phyloP scores from a whole-genome alignment of 2,797 vertebrate species.

The Cichlasoma orientale region DNA sequence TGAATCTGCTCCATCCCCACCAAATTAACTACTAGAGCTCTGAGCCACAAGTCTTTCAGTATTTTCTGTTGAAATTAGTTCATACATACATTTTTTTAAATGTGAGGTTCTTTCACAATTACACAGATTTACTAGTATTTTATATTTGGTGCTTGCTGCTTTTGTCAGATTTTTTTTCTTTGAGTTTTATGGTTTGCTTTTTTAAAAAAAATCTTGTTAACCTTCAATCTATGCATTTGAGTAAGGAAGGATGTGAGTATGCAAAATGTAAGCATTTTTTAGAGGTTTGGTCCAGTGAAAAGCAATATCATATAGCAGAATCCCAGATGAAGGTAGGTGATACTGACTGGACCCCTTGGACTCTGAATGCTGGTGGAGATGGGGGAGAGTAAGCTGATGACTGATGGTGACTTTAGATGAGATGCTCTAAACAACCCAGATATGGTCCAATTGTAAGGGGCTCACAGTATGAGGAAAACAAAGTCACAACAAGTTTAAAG shows the following conservation, averaged over 20 bases:
- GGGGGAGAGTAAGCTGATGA: not conserved
- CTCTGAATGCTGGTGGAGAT: not conserved
- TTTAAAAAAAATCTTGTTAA: not conserved
- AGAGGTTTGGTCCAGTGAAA: not conserved
- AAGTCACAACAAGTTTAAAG: too few relatives aligned
- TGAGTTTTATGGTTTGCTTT: not conserved
- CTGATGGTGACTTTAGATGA: too few relatives aligned
- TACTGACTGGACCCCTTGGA: not conserved
- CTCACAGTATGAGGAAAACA: too few relatives aligned
- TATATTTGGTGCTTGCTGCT: not conserved
- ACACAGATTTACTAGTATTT: not conserved
- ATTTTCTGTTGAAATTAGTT: not conserved
- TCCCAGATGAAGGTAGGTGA: not conserved
- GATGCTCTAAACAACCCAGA: too few relatives aligned
- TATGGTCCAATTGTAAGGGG: too few relatives aligned
- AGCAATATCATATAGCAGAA: not conserved
- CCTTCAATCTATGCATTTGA: not conserved
- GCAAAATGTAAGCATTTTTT: not conserved
- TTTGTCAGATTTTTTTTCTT: too few relatives aligned
- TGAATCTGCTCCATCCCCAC: constrained; percentile 11
- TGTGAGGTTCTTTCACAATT: not conserved
- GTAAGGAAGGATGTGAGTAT: not conserved
- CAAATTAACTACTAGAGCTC: constrained; percentile 20
- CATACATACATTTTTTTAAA: too few relatives aligned
- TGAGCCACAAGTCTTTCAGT: not conserved